phyloP scores from a whole-genome alignment of 2,797 vertebrate genomes.

The Argentina silus region DNA sequence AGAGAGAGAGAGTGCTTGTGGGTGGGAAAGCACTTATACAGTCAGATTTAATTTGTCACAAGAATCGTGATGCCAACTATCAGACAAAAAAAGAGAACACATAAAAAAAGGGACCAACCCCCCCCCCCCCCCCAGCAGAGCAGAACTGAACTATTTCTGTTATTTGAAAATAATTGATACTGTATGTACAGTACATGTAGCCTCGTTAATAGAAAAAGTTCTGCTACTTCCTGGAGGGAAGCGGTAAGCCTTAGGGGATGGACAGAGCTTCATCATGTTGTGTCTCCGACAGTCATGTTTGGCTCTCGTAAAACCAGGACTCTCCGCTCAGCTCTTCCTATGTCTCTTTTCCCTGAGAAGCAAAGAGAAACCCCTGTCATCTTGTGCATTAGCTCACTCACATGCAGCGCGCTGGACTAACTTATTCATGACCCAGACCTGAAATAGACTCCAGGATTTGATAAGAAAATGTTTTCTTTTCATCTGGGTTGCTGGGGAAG shows the following conservation, averaged over 20 bases:
- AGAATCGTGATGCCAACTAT: too few relatives aligned
- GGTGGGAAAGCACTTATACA: too few relatives aligned
- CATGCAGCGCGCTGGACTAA: constrained; percentile 45
- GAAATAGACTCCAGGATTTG: constrained; percentile 53
- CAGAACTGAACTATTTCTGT: too few relatives aligned
- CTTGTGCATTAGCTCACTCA: constrained; percentile 39
- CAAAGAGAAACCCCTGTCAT: not conserved
- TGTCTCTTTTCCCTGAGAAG: not conserved
- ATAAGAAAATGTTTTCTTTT: constrained; percentile 55
- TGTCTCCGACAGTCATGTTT: constrained; percentile 11
- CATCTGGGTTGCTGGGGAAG: constrained; percentile 50
- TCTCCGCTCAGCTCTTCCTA: not conserved
- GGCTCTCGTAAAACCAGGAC: constrained; percentile 18
- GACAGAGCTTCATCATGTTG: not conserved
- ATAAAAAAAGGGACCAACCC: too few relatives aligned
- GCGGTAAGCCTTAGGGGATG: too few relatives aligned
- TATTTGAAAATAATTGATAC: too few relatives aligned
- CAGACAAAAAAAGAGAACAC: too few relatives aligned
- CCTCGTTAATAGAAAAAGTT: not conserved
- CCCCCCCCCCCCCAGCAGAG: too few relatives aligned
- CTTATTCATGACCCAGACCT: constrained; percentile 60
- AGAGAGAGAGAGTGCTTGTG: too few relatives aligned
- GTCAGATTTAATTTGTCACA: too few relatives aligned
- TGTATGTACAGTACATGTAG: not conserved
- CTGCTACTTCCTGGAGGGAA: too few relatives aligned